Evolutionary conservation across 2,888 invertebrate genomes (phyloP), one percentile per base, ranked within the genome.

Genomic region (Elmis aenea): DNA sequence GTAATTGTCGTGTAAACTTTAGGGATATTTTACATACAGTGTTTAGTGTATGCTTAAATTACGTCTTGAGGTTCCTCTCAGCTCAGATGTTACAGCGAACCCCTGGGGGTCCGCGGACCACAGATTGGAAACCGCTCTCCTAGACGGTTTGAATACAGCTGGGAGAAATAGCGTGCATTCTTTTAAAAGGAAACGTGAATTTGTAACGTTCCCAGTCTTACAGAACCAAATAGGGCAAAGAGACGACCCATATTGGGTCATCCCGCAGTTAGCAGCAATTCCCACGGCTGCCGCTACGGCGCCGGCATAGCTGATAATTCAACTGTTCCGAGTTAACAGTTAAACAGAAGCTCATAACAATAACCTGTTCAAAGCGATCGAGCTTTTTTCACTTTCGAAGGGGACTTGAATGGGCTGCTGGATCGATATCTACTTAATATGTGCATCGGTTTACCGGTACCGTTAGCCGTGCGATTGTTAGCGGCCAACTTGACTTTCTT

Each of bases 371-470:
- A 23, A 3, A 32, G 15, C 20, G 31, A 28, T 20, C 26, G 20
- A 9, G 24, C 29, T 31, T 40, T 39, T 39, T 41, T 45, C 38
- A 29, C 38, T 38, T 32, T 25, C 15, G 22, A 34, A 27, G 26
- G 24, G 36, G 23, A 43, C 39, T 39, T 43, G 43, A 43, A 43
- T 43, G 43, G 36, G 21, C 31, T 40, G 33, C 39, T 37, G 38
- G 36, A 49, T 38, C 42, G 42, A 40, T 38, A 30, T 42, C 46
- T 42, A 31, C 31, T 52, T 48, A 48, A 46, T 48, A 52, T 47
- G 52, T 52, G 48, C 52, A 52, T 48, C 44, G 40, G 18, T 42
- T 42, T 28, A 34, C 33, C 33, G 21, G 29, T 38, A 32, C 43
- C 43, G 35, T 34, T 43, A 36, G 13, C 32, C 12, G 26, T 38